phyloP scores from a whole-genome alignment of 2,113 vertebrate species.

The Cephalopterus ornatus region DNA sequence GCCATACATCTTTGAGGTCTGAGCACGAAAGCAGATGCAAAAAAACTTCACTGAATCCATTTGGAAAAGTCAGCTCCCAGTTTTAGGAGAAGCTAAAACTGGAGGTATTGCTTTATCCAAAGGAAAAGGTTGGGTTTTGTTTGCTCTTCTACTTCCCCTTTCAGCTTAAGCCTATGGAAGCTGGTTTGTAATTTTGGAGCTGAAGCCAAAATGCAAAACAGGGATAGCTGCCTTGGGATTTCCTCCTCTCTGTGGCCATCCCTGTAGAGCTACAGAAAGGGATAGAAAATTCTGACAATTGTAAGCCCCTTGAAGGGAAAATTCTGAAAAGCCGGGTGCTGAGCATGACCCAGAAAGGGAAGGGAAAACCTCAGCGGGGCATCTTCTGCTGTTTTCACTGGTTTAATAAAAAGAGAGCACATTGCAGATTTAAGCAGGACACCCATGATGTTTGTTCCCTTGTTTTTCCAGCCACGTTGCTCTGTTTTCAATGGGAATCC shows the following conservation, averaged over 20 bases:
- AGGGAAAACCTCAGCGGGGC: conserved; percentile 18
- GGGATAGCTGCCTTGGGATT: conserved; percentile 25
- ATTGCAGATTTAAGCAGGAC: neutral
- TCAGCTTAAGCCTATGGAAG: conserved; percentile 11
- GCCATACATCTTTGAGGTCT: neutral
- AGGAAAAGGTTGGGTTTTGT: neutral
- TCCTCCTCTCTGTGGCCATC: conserved; percentile 34
- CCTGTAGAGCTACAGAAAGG: neutral
- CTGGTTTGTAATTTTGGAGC: conserved; percentile 9
- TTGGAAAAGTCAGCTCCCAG: neutral
- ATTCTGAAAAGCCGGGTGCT: conserved; percentile 10
- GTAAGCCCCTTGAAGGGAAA: neutral
- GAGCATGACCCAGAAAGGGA: conserved; percentile 44
- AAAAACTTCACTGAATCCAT: neutral
- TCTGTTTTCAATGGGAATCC: neutral
- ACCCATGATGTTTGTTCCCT: neutral
- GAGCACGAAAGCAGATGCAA: conserved; percentile 10
- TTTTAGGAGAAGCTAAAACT: neutral
- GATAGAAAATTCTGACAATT: conserved; percentile 13
- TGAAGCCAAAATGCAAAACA: conserved; percentile 34
- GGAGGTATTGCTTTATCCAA: neutral
- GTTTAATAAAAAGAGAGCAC: neutral
- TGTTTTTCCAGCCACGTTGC: neutral
- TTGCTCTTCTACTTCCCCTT: conserved; percentile 33
- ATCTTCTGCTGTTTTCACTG: conserved; percentile 20